Conservation (phyloP, 2,888 invertebrate genomes). For the Anthrax anthrax region DNA sequence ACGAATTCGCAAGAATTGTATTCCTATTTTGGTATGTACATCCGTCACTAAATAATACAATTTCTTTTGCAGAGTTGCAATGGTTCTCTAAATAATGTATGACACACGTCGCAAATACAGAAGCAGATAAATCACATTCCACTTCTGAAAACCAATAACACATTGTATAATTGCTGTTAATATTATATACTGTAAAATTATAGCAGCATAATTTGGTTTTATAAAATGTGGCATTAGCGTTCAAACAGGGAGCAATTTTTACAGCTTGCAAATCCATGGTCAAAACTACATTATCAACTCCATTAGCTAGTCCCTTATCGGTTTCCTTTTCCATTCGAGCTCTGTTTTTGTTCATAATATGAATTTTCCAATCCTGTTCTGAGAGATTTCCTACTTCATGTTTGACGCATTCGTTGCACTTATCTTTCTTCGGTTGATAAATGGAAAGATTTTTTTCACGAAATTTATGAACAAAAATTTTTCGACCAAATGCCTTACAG, state of each 20-base stretch:
- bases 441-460: too few species aligned
- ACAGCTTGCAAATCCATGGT: constrained; percentile 5
- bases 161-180: background rate
- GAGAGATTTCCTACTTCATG: background rate
- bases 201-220: background rate
- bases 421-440: background rate
- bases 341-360: background rate
- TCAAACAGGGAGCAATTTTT: constrained; percentile 2
- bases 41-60: constrained; percentile 3
- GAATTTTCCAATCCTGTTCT: background rate
- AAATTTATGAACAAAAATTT: too few species aligned
- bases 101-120: constrained; percentile 5
- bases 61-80: background rate
- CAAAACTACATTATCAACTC: background rate
- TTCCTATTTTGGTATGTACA: constrained; percentile 5
- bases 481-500: too few species aligned
- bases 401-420: background rate
- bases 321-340: too few species aligned
- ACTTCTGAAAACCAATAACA: constrained; percentile 8
- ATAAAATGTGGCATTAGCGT: constrained; percentile 1
- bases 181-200: constrained; percentile 1
- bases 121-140: constrained; percentile 5
- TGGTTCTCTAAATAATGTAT: constrained; percentile 4
- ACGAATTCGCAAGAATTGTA: constrained; percentile 4
- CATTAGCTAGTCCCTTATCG: background rate